These are phyloP conservation scores for Terebella lapidaria DNA, from an alignment of 2,888 invertebrate genomes.

Conservation along the genomic window DNA sequence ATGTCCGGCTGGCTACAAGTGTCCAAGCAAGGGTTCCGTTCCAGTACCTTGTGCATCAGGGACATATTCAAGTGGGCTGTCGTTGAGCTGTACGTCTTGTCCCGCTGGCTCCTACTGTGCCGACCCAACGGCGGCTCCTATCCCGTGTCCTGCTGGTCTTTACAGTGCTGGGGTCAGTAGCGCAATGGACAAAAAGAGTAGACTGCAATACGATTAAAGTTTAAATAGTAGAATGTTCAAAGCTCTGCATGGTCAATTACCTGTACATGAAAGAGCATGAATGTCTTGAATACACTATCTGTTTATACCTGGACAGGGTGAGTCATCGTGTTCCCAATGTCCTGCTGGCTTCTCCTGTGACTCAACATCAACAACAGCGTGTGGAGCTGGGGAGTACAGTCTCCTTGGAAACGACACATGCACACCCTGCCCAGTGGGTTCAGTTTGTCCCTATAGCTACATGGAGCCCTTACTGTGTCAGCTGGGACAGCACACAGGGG, in stretches of 20 bases:
- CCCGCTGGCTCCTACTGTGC: constrained; percentile 25
- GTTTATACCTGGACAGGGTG: too few species aligned
- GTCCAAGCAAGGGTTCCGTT: constrained; percentile 22
- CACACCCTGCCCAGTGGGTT: constrained; percentile 33
- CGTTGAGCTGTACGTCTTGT: constrained; percentile 12
- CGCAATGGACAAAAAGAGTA: too few species aligned
- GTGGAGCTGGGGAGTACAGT: constrained; percentile 6
- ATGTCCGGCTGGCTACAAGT: constrained; percentile 38
- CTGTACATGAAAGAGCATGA: too few species aligned
- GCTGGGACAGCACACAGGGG: constrained; percentile 35
- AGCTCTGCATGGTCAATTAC: too few species aligned
- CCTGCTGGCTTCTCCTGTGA: constrained; percentile 11
- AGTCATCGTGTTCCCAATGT: constrained; percentile 4
- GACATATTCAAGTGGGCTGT: constrained; percentile 5
- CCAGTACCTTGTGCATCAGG: constrained; percentile 22
- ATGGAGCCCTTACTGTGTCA: constrained; percentile 30
- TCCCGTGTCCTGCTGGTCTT: constrained; percentile 23
- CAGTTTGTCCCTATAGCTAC: constrained; percentile 32
- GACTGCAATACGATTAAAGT: too few species aligned
- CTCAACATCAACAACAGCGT: constrained; percentile 1
- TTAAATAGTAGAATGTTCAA: too few species aligned
- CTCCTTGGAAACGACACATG: constrained; percentile 21
- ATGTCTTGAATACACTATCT: too few species aligned
- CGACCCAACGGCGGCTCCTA: constrained; percentile 13
- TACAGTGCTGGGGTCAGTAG: constrained; percentile 8